Evolutionary conservation across 2,797 vertebrate genomes (phyloP).

Genomic region (Dendrocincla fuliginosa): DNA sequence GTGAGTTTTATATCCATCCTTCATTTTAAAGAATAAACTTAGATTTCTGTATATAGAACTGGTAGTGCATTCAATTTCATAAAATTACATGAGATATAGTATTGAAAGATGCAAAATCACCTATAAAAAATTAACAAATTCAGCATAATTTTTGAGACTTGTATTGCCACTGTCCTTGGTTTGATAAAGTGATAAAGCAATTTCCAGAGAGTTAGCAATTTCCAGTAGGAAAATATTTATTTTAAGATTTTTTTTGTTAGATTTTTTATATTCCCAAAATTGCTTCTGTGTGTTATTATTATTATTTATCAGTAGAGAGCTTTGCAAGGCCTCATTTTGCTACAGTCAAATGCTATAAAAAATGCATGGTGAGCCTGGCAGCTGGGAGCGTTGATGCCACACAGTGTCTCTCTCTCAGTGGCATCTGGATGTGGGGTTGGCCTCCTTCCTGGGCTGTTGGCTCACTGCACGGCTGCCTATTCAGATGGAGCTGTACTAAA

Average conservation of each 20-base stretch:
- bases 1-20: background rate
- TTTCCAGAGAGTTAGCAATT: background rate
- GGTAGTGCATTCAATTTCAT: background rate
- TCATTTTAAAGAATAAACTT: background rate
- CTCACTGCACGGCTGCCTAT: slow-evolving; percentile 69
- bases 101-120: background rate
- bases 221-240: background rate
- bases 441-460: slow-evolving; percentile 73
- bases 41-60: background rate
- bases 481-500: slow-evolving; percentile 71
- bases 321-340: slow-evolving; percentile 57
- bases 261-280: background rate
- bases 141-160: background rate
- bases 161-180: background rate
- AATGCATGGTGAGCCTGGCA: slow-evolving; percentile 62
- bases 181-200: background rate
- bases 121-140: background rate
- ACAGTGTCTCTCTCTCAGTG: slow-evolving; percentile 63
- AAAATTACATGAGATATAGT: background rate
- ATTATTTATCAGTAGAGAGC: slow-evolving; percentile 19
- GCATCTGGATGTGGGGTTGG: slow-evolving; percentile 77
- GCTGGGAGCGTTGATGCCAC: slow-evolving; percentile 68
- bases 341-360: slow-evolving; percentile 18
- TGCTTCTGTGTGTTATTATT: background rate
- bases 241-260: background rate